Evolutionary conservation across 2,888 invertebrate species (phyloP), one percentile per base, ranked within the genome.

Genomic region (Lottia gigantea): DNA sequence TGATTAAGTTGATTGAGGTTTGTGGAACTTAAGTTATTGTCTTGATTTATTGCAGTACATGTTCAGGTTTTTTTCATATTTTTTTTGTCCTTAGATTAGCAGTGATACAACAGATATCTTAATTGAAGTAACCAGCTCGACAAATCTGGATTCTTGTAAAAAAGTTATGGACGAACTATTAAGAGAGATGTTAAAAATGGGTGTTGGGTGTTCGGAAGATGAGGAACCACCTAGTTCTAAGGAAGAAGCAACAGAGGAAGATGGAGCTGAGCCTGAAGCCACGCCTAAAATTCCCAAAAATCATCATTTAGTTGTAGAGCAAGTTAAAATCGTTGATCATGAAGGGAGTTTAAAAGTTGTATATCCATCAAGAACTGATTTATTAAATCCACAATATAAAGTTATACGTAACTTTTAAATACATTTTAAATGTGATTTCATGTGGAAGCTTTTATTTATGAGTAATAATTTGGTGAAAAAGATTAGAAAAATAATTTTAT

Each of bases 351-450:
- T 95, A 77, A 93, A 93, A 83, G 91, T 92, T n/a, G 91, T 95
- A 2, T 95, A 94, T 87, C 95, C 95, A 0, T 94, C 94, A 0
- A 90, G 94, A 78, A 91, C 91, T 0, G 95, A 95, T 88, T 91
- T 94, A 68, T 71, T 70, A 45, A 75, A 74, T 25, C 80, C 79
- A 45, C 74, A 74, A 2, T 82, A 80, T 70, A 71, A 78, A 62
- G 83, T 86, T 8, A 70, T 80, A 15, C 74, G 85, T 62, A 78
- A 79, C 49, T 80, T 23, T 55, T 19, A 55, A 40, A 6, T 40
- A 6, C 1, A 40, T 8, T 40, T 40, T 40, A 40, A 31, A 40
- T 40, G 11, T 40, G 7, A 40, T 40, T 31, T 11, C 40, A 6
- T 8, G 11, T 8, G 11, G 11, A 40, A 40, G 0, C 2, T 40